Base-by-base conservation (phyloP, 2,113 vertebrate genomes). In the Rhinoderma darwinii region DNA sequence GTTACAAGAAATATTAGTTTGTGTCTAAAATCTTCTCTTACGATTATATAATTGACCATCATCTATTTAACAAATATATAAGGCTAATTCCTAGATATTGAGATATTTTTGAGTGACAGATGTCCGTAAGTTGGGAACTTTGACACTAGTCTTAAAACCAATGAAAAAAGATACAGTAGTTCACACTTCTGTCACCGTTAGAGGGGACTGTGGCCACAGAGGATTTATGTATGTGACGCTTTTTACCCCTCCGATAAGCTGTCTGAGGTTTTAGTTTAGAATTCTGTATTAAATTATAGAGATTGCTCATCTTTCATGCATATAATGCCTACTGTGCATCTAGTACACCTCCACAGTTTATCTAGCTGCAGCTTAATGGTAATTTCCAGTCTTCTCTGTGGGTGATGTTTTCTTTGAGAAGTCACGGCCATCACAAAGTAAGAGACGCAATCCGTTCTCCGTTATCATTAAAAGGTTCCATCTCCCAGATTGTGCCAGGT, bases 401-500 rank as follows among this genome's bases (percentile, higher is more conserved):
- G 80, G 81, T 83, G 81, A 83, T 83, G 81, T 50, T 20, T 83
- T 66, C 18, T 51, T 47, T 32, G 44, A 83, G 63, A 50, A 59
- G 81, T 70, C 61, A 35, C 27, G 47, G 27, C 80, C 80, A 22
- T 70, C 59, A 83, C 43, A 83, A 51, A 83, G 27, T 47, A 72
- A 72, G 61, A 27, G 9, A 63, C 35, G 44, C 63, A 47, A 50
- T 12, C n/a, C 27, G 43, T 72, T 37, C 44, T 70, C 37, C 41
- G 59, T 63, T 82, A 70, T 70, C 18, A 63, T 66, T 47, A 82
- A 66, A 82, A 82, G 61, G 27, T 25, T 68, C 15, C 15, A 37
- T 74, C 68, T 73, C 82, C 50, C 51, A 4, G 12, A 56, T 73
- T 74, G 22, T 84, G 82, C 82, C 68, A 84, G 82, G 44, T 84